Base-by-base conservation (phyloP, 2,797 vertebrate species). In the Pangasius krempfi region DNA sequence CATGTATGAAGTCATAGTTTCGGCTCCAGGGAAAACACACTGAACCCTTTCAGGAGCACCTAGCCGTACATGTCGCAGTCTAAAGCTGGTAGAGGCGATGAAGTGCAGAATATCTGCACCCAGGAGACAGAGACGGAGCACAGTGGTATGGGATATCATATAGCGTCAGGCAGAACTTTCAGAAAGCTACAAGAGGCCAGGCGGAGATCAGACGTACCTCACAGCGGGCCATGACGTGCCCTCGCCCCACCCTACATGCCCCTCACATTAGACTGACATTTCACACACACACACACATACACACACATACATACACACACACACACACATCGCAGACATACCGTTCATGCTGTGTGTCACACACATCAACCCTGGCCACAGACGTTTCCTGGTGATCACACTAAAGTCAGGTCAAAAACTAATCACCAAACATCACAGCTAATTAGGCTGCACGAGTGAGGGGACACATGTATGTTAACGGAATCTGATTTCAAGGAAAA, bases 1-100 rank as follows among this genome's bases (percentile, higher is more conserved):
- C 13, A 60, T 70, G 40, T 44, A 70, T 87, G 86, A 89, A 84
- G 89, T 89, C 80, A 87, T 72, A 64, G 86, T 73, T 85, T 88
- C 30, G 25, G 54, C 89, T 87, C 40, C 44, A 56, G 64, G 62
- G 68, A 78, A 86, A 86, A 86, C 68, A 86, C 56, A 86, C 44
- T 6, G 84, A 82, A 73, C 37, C 79, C 64, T 82, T 82, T 82
- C 13, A 72, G 62, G n/a, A 40, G 25, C 76, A 66, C 64, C 47
- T 47, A 47, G 18, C 82, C 0, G 2, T 68, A 68, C 40, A 6
- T 3, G 58, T 30, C 13, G 22, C n/a, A 80, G 68, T 86, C 80
- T 81, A 56, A 76, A 81, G 64, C 33, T 58, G 52, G 60, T 12
- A 60, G 50, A 78, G 44, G 47, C 12, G 12, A 56, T 27, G 85